Base-by-base conservation (phyloP, 2,888 invertebrate genomes). In the Nomada hirtipes region DNA sequence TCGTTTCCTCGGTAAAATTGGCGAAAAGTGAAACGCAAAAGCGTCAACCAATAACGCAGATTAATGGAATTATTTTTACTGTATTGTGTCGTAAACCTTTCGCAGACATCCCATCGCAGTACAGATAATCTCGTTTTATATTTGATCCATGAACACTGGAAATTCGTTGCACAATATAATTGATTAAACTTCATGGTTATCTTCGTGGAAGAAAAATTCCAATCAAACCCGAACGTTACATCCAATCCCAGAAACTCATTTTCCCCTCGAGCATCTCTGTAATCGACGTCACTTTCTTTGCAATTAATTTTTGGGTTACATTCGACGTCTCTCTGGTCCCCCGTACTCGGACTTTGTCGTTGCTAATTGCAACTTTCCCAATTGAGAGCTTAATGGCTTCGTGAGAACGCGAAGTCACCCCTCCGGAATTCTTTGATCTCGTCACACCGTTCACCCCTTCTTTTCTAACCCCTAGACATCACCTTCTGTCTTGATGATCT, bases 361-460 rank as follows among this genome's bases (percentile, higher is more conserved):
- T 69, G 75, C 86, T 85, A 86, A 88, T 86, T 85, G 83, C 84
- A 72, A 84, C 75, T 77, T 85, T 76, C 71, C 74, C 84, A 88
- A 88, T 88, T 88, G 88, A 85, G 77, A 86, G 84, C 81, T 88
- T 86, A 88, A 86, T 85, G 79, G 69, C 79, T 71, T 57, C 79
- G 67, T 44, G 69, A 71, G 53, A 59, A 55, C 61, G 74, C 75
- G 68, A 75, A 68, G 70, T 68, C 67, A 65, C 68, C 59, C 75
- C 76, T 72, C 57, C 23, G 50, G 75, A 70, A 79, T 72, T 75
- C 84, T 86, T 86, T 86, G 79, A 84, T 86, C 84, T 86, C 53
- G 50, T 20, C 20, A 4, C 53, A 36, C 18, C 44, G 65, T 57
- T 63, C 42, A 11, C 9, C 47, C 26, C 18, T 44, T 15, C 53